A percentile compares a stretch with the other conserved stretches of the same genome.
Evolutionary conservation across 1,140 invertebrate species (phyloP).

Genomic region (Branchinecta lynchi): DNA sequence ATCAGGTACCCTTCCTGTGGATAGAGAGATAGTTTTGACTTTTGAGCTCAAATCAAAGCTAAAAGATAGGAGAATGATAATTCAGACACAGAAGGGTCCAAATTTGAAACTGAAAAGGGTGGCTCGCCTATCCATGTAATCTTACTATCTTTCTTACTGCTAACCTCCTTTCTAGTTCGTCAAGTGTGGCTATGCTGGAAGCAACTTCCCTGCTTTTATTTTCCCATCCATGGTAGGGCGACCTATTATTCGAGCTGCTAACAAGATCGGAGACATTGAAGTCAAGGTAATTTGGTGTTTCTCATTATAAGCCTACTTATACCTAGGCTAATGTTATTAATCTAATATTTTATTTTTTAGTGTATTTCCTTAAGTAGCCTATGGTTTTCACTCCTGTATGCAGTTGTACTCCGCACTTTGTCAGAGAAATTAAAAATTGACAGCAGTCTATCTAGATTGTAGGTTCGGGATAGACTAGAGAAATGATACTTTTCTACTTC

Average conservation of each 20-base stretch:
- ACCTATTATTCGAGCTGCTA: slow-evolving; percentile 90
- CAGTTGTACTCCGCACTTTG: too few species aligned
- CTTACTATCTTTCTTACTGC: slow-evolving; percentile 25
- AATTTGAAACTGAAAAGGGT: background rate
- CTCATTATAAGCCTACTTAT: background rate
- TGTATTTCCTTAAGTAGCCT: too few species aligned
- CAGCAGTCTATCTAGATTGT: too few species aligned
- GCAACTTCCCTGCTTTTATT: slow-evolving; percentile 96
- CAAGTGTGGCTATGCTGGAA: slow-evolving; percentile 97
- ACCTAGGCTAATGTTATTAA: too few species aligned
- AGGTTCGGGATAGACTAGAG: too few species aligned
- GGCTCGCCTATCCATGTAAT: background rate
- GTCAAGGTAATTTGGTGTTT: slow-evolving; percentile 67
- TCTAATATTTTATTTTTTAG: too few species aligned
- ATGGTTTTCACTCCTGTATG: too few species aligned
- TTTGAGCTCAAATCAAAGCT: too few species aligned
- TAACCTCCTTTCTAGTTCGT: slow-evolving; percentile 66
- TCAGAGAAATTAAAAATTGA: too few species aligned
- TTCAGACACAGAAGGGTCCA: background rate
- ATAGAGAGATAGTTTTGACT: background rate
- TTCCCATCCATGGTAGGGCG: slow-evolving; percentile 98
- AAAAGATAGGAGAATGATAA: slow-evolving; percentile 12
- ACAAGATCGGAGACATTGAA: slow-evolving; percentile 97
- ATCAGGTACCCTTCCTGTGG: too few species aligned
- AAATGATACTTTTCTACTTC: too few species aligned